Conservation (phyloP, 2,113 vertebrate species). For the Pseudolaguvia tuberculata region DNA sequence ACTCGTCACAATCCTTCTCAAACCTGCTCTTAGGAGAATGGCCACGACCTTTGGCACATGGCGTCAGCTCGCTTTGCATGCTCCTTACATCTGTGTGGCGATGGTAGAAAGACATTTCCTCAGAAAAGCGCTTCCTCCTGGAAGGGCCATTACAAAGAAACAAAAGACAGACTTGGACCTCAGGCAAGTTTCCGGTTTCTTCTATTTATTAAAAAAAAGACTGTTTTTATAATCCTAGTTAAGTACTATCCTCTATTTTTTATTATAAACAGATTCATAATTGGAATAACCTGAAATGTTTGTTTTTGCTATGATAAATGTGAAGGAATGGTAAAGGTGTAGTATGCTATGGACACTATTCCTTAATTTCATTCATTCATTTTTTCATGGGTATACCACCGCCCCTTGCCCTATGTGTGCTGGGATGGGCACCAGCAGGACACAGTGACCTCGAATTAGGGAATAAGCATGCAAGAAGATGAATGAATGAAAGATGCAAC, state of each 20-base stretch:
- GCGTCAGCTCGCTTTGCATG: conserved; percentile 30
- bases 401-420: no score
- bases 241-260: neutral
- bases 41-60: conserved; percentile 37
- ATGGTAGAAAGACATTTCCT: conserved; percentile 29
- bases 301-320: no score
- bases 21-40: conserved; percentile 5
- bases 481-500: no score
- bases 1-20: conserved; percentile 13
- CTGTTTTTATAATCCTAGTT: neutral
- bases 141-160: neutral
- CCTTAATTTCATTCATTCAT: no score
- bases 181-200: conserved; percentile 37
- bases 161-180: conserved; percentile 6
- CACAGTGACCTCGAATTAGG: no score
- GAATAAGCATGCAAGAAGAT: no score
- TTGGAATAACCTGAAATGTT: neutral
- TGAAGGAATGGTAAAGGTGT: no score
- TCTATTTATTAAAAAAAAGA: neutral
- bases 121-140: conserved; percentile 13
- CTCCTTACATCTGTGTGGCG: conserved; percentile 9
- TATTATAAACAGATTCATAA: neutral
- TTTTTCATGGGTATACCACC: no score
- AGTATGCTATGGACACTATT: no score
- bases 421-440: no score